Evolutionary conservation across 1,140 invertebrate species (phyloP), one percentile per base, ranked within the genome.

Genomic region (Trachymyrmex cornetzi): DNA sequence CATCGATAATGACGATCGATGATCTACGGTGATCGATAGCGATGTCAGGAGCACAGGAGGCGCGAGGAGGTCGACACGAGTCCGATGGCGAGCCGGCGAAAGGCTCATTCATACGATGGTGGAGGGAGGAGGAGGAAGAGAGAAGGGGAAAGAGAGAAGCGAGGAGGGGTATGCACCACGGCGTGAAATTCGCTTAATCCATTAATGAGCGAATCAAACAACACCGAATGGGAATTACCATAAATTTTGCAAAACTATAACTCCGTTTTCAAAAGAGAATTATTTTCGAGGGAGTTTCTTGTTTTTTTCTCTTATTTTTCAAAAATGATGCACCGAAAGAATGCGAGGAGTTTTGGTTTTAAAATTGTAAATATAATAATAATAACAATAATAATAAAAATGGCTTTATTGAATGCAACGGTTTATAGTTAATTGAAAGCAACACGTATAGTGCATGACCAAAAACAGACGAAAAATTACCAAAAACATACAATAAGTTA

Each of bases 21-120:
- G 94, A 95, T 95, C 94, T 93, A 94, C 89, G 80, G 86, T 92
- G 94, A 95, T 94, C 94, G 93, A 94, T 95, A 93, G 92, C 86
- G 85, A 27, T 86, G 93, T 50, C 91, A 94, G 93, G 94, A 94
- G 91, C 86, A 44, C 91, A 95, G 67, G 86, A 91, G 75, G 59
- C 38, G 44, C 71, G 88, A 94, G 81, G 91, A 94, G 92, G 77
- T 92, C 48, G 61, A 16, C 44, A 22, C 64, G 87, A 82, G 75
- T 90, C 85, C 44, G 59, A 59, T 34, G 24, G 24, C 63, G 24
- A 48, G 7, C 24, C n/a, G 48, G 48, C 84, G 77, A 80, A 80
- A 80, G 77, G 50, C 63, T 69, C 59, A 69, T 81, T 81, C 64
- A 81, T 71, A 16, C 34, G 16, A 11, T 11, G 48, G 11, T 48